Base-by-base conservation (phyloP, 1,140 invertebrate species). In the Penaeus japonicus region DNA sequence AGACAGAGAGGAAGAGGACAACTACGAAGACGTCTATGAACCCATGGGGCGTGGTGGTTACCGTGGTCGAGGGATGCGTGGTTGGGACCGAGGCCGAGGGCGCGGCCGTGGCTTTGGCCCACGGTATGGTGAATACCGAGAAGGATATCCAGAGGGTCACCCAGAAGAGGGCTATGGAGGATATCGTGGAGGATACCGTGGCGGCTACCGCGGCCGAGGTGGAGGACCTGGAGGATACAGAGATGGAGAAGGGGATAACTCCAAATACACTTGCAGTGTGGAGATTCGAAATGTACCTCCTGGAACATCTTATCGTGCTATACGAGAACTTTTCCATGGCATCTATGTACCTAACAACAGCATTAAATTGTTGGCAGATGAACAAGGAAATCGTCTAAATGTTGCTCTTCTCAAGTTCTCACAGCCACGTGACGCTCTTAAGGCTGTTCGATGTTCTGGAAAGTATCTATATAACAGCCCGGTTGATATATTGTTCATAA, bases 281-380 rank as follows among this genome's bases (percentile, higher is more conserved):
- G 95, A 96, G 90, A 93, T 97, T 0, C 94, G 94, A 62, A 95
- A 96, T 84, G 94, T 96, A 91, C 94, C 94, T 1, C 92, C 94
- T 24, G 95, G 94, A 86, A 94, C 95, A 0, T 94, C 94, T n/a
- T 96, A 97, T 91, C 94, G 94, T 30, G 97, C 98, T 91, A 93
- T 98, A 0, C 93, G 96, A 18, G 94, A 95, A 81, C 96, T 97
- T 89, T 98, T 98, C 92, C 94, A 94, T 7, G 95, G 95, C 15
- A 94, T 96, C 80, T 95, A 95, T 91, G 96, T 98, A 59, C 95
- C 95, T 17, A 96, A 96, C 89, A 95, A 96, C 91, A 96, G 97
- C 4, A 94, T 98, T 53, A 98, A 98, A 92, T 94, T 98, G 90
- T 95, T 97, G 15, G 96, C 96, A 91, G 96, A 97, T 90, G 94